A percentile compares a stretch with the other conserved stretches of the same genome.
Conservation (phyloP, 2,888 invertebrate genomes). For the Zele albiditarsus region DNA sequence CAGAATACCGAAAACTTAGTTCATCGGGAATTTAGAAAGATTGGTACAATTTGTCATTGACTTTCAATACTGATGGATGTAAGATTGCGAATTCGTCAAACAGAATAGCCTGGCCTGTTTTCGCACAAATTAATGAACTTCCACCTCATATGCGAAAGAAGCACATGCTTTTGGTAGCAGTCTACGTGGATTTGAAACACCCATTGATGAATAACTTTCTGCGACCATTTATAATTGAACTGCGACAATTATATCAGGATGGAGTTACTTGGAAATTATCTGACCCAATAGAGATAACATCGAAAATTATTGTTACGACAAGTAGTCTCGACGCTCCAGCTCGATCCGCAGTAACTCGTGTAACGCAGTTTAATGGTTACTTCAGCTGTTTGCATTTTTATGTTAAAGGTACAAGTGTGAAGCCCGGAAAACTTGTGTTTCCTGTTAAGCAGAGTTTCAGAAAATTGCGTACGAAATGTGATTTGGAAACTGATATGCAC, state of each 20-base stretch:
- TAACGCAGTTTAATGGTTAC: conserved; percentile 44
- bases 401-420: conserved; percentile 4
- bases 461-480: no score
- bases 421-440: no score
- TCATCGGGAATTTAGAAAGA: conserved; percentile 20
- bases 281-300: not conserved
- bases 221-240: conserved; percentile 25
- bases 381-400: conserved; percentile 44
- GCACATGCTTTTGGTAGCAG: conserved; percentile 38
- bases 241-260: not conserved
- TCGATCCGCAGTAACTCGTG: conserved; percentile 28
- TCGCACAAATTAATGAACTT: conserved; percentile 46
- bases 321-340: conserved; percentile 39
- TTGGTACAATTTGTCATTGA: conserved; percentile 39
- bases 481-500: no score
- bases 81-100: conserved; percentile 32
- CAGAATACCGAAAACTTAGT: conserved; percentile 21
- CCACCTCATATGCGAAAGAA: conserved; percentile 45
- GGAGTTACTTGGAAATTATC: conserved; percentile 35
- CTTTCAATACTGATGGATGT: conserved; percentile 44
- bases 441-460: no score
- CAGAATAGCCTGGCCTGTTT: conserved; percentile 42
- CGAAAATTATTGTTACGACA: conserved; percentile 23
- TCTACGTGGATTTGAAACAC: conserved; percentile 32
- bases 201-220: conserved; percentile 29